Base-by-base conservation (phyloP, 2,113 vertebrate genomes). In the Gorsachius goisagi region DNA sequence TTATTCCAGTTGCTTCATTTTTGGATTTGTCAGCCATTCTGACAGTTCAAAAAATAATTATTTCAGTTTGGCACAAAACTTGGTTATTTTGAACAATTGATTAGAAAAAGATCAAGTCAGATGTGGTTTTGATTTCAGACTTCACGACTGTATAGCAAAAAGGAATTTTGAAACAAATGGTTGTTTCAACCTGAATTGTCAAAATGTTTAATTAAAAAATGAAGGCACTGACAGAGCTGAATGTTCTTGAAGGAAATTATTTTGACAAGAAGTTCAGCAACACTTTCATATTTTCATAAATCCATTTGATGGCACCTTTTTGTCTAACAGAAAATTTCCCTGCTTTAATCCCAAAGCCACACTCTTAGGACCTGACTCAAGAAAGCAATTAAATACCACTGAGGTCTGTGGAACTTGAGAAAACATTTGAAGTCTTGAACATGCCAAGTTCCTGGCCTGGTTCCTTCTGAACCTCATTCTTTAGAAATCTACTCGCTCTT, bases 401-500 rank as follows among this genome's bases (percentile, higher is more conserved):
- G 67, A 69, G 76, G 58, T 22, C 68, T 53, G 9, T 71, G 66
- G 74, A 87, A 95, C 45, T 76, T 72, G 44, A 64, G 28, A 75
- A 94, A 85, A 13, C 7, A 79, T 94, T 88, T 95, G 55, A 94
- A 82, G 35, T 49, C 81, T 72, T 85, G 77, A 76, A 89, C n/a
- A 75, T 27, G 68, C 44, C 50, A 81, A 45, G 41, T 92, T 91
- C 63, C 49, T 91, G 84, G 30, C 69, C 66, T 72, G 47, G 33
- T 78, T 95, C 66, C 39, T 87, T 89, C 62, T 95, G 69, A 95
- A 95, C 33, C 12, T 91, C 49, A 24, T 88, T 82, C 91, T 89
- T 89, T 79, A 88, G 69, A 93, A 94, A 78, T 82, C 87, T 94
- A 60, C 58, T 97, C 35, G 13, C 32, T 95, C 79, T 88, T 97